These are phyloP conservation scores for Clarias fuscus DNA, from an alignment of 2,797 vertebrate genomes.

Conservation along the genomic window DNA sequence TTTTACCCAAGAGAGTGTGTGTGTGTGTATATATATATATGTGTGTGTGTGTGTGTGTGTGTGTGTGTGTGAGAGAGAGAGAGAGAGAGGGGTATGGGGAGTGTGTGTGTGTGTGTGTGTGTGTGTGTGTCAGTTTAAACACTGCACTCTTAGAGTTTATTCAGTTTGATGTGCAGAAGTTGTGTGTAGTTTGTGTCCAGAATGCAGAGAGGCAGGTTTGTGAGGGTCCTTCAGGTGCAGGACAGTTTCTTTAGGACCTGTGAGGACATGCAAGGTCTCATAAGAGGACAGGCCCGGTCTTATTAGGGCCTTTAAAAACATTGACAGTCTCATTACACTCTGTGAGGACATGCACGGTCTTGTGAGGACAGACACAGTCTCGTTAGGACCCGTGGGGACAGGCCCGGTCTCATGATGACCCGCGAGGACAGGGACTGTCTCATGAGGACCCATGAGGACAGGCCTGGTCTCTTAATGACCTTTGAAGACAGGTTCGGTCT, in stretches of 20 bases:
- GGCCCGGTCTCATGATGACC: too few relatives aligned
- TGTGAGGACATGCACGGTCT: too few relatives aligned
- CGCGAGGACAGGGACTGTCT: too few relatives aligned
- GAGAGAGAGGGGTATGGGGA: neutral
- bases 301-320: too few relatives aligned
- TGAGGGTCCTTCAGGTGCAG: too few relatives aligned
- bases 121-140: conserved; percentile 11
- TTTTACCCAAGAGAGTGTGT: neutral
- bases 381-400: too few relatives aligned
- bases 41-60: conserved; percentile 38
- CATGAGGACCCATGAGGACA: neutral
- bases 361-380: too few relatives aligned
- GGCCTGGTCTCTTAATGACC: neutral
- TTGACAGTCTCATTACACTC: too few relatives aligned
- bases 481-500: neutral
- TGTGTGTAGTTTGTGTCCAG: neutral
- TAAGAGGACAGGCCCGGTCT: too few relatives aligned
- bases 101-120: conserved; percentile 45
- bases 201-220: neutral
- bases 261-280: too few relatives aligned
- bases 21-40: conserved; percentile 24
- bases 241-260: too few relatives aligned
- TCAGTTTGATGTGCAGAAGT: neutral
- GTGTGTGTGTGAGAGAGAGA: neutral
- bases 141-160: neutral